Evolutionary conservation across 2,797 vertebrate genomes (phyloP).

Genomic region (Apogon talboti): DNA sequence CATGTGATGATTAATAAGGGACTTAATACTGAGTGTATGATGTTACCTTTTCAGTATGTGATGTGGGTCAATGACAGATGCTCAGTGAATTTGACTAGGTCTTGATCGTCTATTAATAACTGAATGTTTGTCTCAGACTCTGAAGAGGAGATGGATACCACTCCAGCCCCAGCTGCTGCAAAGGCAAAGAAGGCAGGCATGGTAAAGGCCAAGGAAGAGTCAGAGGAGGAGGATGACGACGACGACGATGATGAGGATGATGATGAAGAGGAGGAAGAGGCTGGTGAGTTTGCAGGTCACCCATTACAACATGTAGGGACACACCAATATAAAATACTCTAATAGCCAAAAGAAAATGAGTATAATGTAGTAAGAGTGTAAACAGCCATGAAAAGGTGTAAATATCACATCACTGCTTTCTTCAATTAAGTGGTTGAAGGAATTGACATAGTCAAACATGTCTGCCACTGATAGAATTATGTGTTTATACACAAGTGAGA

Average conservation of each 20-base stretch:
- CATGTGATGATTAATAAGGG: slow-evolving; percentile 80
- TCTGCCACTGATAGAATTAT: no score
- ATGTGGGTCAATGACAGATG: background rate
- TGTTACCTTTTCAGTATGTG: slow-evolving; percentile 64
- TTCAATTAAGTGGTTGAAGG: no score
- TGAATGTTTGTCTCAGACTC: slow-evolving; percentile 79
- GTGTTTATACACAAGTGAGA: no score
- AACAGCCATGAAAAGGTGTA: no score
- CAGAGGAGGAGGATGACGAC: slow-evolving; percentile 89
- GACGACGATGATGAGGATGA: slow-evolving; percentile 91
- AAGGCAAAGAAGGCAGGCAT: slow-evolving; percentile 90
- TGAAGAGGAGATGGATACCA: slow-evolving; percentile 93
- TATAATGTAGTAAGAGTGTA: no score
- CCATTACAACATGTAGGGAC: background rate
- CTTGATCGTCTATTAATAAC: fast-evolving
- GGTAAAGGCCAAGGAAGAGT: slow-evolving; percentile 89
- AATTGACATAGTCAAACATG: no score
- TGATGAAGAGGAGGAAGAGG: slow-evolving; percentile 84
- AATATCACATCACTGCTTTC: no score
- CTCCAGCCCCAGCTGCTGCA: slow-evolving; percentile 74
- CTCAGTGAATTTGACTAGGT: background rate
- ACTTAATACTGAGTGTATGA: slow-evolving; percentile 84
- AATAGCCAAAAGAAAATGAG: no score
- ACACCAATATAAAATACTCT: no score
- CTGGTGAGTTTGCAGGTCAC: slow-evolving; percentile 58